Evolutionary conservation across 2,888 invertebrate species (phyloP), one percentile per base, ranked within the genome.

Genomic region (Drosophila anceps): DNA sequence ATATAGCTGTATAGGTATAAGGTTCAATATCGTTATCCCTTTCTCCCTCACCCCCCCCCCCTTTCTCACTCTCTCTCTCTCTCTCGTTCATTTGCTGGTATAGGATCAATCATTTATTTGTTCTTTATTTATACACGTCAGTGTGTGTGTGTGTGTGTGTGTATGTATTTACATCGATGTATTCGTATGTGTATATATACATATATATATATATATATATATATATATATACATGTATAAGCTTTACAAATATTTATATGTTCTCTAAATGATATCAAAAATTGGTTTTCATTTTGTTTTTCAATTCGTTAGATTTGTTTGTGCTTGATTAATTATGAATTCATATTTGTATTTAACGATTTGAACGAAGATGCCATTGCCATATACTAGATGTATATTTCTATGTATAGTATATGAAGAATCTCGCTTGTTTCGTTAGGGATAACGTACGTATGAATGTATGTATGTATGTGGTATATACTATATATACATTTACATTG

Each of bases 41-140:
- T 6, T 7, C 27, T 4, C 35, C 1, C 13, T 13, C 35, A 13
- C 13, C 4, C 35, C 15, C 48, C 10, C 48, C 7, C 10, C 13
- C n/a, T 1, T 2, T 6, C n/a, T 0, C 29, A 10, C 2, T n/a
- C n/a, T n/a, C 4, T 9, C 5, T 12, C 12, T 2, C 6, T 29
- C n/a, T 27, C 20, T 18, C 6, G 8, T 7, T 12, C 2, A 55
- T 53, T 79, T 72, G 68, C 82, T 66, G 62, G 74, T 65, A 82
- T 72, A 64, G 82, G 75, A 54, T 71, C 73, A 37, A 29, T 35
- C 27, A 6, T 43, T 44, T 43, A 33, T 31, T 63, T 50, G 68
- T 51, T 60, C 33, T 74, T 79, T 68, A 69, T 82, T 79, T 27
- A 54, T 63, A 72, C 67, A 62, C 69, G 24, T 59, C 9, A 24